Conservation (phyloP, 2,797 vertebrate species). For the Darevskia mixta region DNA sequence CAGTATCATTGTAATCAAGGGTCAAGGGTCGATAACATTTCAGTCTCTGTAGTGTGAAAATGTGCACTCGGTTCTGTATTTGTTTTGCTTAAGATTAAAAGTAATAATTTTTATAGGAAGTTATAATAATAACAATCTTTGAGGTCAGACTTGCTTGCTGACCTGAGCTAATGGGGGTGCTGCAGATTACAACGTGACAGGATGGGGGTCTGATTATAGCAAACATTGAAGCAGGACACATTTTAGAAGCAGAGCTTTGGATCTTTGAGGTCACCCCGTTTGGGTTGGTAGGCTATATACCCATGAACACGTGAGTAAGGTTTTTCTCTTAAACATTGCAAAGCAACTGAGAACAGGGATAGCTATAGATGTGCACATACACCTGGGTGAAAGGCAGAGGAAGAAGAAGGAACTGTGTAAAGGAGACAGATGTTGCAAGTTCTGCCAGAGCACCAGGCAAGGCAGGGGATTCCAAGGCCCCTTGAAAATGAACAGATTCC, state of each 20-base stretch:
- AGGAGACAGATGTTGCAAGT: neutral
- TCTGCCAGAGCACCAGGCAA: neutral
- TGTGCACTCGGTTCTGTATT: neutral
- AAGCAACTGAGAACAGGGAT: slow-evolving; percentile 5
- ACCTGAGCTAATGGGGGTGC: neutral
- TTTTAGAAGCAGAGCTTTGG: neutral
- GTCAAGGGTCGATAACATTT: too few relatives aligned
- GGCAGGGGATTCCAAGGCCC: neutral
- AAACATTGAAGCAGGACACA: slow-evolving; percentile 18
- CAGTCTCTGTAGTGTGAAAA: too few relatives aligned
- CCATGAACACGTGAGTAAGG: slow-evolving; percentile 21
- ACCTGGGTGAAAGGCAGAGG: neutral
- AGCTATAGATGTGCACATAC: neutral
- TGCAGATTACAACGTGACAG: neutral
- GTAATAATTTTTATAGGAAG: too few relatives aligned
- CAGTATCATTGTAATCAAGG: too few relatives aligned
- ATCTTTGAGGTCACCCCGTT: neutral
- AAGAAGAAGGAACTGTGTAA: neutral
- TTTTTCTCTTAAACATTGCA: neutral
- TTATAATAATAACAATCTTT: neutral
- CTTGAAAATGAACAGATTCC: neutral
- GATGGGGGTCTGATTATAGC: neutral
- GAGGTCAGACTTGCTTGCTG: neutral
- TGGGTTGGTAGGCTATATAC: neutral
- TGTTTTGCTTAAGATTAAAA: too few relatives aligned